phyloP scores from a whole-genome alignment of 2,113 vertebrate species.

The Tauraco erythrolophus region DNA sequence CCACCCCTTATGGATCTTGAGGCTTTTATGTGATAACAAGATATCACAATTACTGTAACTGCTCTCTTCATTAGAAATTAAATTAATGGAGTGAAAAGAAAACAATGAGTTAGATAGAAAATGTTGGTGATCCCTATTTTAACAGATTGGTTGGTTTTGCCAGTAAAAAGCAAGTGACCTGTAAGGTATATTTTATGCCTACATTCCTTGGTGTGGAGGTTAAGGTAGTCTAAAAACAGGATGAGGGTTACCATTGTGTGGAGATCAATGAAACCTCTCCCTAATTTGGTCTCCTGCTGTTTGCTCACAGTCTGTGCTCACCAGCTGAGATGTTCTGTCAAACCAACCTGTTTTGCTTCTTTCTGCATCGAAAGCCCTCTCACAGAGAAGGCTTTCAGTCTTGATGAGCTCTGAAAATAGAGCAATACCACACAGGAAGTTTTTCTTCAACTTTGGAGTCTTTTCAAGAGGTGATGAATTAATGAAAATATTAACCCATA shows the following conservation, averaged over 20 bases:
- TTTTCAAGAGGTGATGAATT: conserved; percentile 32
- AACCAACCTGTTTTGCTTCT: not conserved
- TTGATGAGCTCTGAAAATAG: conserved; percentile 6
- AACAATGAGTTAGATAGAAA: not conserved
- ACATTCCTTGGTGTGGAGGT: not conserved
- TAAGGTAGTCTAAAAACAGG: not conserved
- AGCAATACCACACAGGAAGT: not conserved
- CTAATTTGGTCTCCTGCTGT: not conserved
- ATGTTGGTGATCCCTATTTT: not conserved
- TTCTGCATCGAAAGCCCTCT: not conserved
- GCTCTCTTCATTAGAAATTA: not conserved
- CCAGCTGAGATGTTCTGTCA: not conserved
- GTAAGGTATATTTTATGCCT: not conserved
- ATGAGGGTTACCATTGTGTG: not conserved
- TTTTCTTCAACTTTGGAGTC: conserved; percentile 9
- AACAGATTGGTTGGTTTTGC: not conserved
- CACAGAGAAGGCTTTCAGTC: conserved; percentile 8
- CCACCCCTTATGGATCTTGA: not conserved
- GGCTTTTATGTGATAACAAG: not conserved
- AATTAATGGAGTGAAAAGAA: not conserved
- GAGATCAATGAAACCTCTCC: not conserved
- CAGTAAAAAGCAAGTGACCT: not conserved
- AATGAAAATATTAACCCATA: not conserved
- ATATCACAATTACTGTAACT: not conserved
- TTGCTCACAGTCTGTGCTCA: not conserved